Evolutionary conservation across 2,888 invertebrate species (phyloP).

Genomic region (Scaptomyza caliginosa): DNA sequence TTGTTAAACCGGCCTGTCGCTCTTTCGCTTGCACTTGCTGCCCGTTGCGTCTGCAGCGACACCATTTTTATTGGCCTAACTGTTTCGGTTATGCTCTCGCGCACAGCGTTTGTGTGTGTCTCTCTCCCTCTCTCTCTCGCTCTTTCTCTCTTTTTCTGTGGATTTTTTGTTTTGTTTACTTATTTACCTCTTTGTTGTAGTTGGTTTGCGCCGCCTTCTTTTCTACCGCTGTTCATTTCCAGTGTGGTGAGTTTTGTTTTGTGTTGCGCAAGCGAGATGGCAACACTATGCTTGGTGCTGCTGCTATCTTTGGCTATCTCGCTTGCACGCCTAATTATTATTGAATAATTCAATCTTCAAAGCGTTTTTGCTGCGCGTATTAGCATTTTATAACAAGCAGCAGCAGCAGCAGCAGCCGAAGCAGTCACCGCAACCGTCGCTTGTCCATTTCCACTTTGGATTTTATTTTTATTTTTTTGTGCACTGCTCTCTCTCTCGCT

Average conservation of each 20-base stretch:
- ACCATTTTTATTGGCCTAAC: constrained; percentile 78
- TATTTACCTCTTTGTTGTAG: constrained; percentile 57
- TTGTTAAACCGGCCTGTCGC: constrained; percentile 61
- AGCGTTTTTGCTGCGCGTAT: constrained; percentile 78
- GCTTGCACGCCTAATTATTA: constrained; percentile 77
- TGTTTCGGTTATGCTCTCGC: constrained; percentile 56
- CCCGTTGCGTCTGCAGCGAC: constrained; percentile 49
- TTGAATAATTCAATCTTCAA: constrained; percentile 80
- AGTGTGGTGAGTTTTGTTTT: constrained; percentile 71
- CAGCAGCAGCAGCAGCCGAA: constrained; percentile 30
- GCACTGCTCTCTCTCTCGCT: neutral
- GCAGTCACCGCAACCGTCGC: constrained; percentile 42
- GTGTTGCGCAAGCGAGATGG: constrained; percentile 38
- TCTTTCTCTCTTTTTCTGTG: constrained; percentile 19
- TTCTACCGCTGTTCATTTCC: constrained; percentile 60
- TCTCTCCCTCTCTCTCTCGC: constrained; percentile 15
- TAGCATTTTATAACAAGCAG: constrained; percentile 80
- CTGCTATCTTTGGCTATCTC: constrained; percentile 33
- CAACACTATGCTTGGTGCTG: neutral
- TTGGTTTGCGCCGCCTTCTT: constrained; percentile 76
- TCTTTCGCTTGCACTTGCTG: constrained; percentile 38
- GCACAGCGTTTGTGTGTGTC: constrained; percentile 33
- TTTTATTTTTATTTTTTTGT: constrained; percentile 21
- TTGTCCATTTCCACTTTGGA: constrained; percentile 61
- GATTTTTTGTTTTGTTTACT: constrained; percentile 9